A percentile compares a stretch with the other conserved stretches of the same genome.
These are phyloP conservation scores for Yponomeuta sedellus DNA, from an alignment of 2,888 invertebrate genomes.

Conservation along the genomic window DNA sequence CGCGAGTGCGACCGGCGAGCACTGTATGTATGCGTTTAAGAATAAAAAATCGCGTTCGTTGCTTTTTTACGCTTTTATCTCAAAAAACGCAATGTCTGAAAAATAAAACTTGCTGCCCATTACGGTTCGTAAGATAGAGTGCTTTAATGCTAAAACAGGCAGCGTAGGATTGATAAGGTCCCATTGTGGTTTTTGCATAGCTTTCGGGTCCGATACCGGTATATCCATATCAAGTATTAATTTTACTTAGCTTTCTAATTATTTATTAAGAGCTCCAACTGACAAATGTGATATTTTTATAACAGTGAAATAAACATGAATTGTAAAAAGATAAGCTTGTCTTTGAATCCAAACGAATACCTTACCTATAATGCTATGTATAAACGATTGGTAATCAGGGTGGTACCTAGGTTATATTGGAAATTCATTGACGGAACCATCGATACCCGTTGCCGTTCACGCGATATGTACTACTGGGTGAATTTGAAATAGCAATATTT, in stretches of 20 bases:
- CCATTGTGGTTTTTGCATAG: too few relatives aligned
- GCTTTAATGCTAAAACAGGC: too few relatives aligned
- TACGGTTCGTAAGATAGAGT: too few relatives aligned
- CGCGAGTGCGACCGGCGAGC: too few relatives aligned
- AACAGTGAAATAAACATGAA: background rate
- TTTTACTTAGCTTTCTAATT: background rate
- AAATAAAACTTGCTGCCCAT: too few relatives aligned
- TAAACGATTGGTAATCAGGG: background rate
- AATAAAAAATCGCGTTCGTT: too few relatives aligned
- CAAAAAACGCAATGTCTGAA: too few relatives aligned
- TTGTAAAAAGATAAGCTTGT: background rate
- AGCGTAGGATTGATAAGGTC: too few relatives aligned
- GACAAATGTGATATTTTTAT: constrained; percentile 12
- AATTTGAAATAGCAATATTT: too few relatives aligned
- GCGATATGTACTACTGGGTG: background rate
- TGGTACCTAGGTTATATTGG: background rate
- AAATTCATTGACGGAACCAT: background rate
- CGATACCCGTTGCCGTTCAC: background rate
- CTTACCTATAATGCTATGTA: background rate
- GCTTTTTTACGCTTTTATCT: too few relatives aligned
- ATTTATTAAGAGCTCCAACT: background rate
- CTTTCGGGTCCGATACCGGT: too few relatives aligned
- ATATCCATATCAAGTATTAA: background rate
- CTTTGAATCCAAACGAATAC: background rate
- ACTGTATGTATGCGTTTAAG: too few relatives aligned